Evolutionary conservation across 2,113 vertebrate genomes (phyloP), one percentile per base, ranked within the genome.

Genomic region (Hemibagrus wyckioides): DNA sequence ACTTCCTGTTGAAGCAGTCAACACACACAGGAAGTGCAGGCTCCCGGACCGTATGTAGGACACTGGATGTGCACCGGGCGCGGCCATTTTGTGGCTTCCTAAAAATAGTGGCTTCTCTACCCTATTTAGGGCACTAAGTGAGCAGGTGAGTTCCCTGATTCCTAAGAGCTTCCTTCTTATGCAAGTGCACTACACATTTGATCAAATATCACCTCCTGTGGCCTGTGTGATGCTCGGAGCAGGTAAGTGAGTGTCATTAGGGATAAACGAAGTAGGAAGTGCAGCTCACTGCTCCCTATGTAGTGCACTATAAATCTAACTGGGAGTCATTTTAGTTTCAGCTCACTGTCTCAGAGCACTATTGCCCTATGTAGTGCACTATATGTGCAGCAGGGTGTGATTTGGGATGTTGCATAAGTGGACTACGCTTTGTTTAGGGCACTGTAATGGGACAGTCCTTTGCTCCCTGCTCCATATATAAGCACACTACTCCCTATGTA

Each of bases 21-120:
- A 21, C 48, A 33, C 48, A 7, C 1, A 14, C 0, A 41, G 36
- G 71, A 48, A 75, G 23, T 50, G 14, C 15, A 17, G 9, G 15
- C 28, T 54, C 7, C 48, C 10, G 15, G 9, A 30, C 8, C 7
- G 4, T 4, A 11, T 23, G 19, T 25, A 36, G 77, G 77, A 5
- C 30, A 13, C 77, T 25, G 1, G 0, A 44, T 14, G 41, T 33
- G 48, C 3, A 54, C 15, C 1, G n/a, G 52, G 48, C n/a, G 3
- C n/a, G 3, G n/a, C 76, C 76, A 79, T 79, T 79, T 79, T 79
- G 76, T 79, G 15, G n/a, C 76, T 79, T 19, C n/a, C 15, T 54
- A 33, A 79, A 52, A 79, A 52, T 33, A 54, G n/a, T 33, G 28
- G 2, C n/a, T 8, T 50, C 19, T 56, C 17, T 79, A 30, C 44